These are phyloP conservation scores for Halocaridina rubra DNA, from an alignment of 2,888 invertebrate species.

Conservation along the genomic window DNA sequence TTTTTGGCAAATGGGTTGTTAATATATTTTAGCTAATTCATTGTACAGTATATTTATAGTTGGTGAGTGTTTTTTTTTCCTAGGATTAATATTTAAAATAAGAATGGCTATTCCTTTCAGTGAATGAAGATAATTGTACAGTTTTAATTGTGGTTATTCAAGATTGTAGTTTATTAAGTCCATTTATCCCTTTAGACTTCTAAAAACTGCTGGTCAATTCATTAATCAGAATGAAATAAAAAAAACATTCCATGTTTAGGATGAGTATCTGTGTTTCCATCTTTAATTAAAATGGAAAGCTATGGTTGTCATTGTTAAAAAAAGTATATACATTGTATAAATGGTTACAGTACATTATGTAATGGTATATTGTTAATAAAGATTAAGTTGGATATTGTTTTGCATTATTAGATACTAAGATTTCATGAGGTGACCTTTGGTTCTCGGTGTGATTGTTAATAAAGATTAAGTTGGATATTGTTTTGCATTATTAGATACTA, in stretches of 20 bases:
- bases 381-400: slow-evolving; percentile 15
- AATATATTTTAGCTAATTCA: background rate
- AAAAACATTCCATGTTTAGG: slow-evolving; percentile 33
- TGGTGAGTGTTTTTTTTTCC: slow-evolving; percentile 1
- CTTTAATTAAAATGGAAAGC: slow-evolving; percentile 33
- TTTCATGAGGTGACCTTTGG: too few relatives aligned
- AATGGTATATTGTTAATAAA: slow-evolving; percentile 54
- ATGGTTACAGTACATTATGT: slow-evolving; percentile 42
- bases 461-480: slow-evolving; percentile 15
- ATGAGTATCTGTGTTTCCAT: slow-evolving; percentile 34
- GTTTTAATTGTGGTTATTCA: background rate
- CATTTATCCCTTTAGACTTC: background rate
- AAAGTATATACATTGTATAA: slow-evolving; percentile 47
- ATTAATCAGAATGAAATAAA: background rate
- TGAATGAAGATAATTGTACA: too few relatives aligned
- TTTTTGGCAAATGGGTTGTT: background rate
- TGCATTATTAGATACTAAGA: too few relatives aligned
- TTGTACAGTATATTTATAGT: slow-evolving; percentile 34
- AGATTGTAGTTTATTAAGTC: background rate
- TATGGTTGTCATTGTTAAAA: slow-evolving; percentile 48
- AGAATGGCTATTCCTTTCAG: background rate
- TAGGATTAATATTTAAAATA: background rate
- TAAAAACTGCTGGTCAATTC: background rate
- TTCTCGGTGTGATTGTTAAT: too few relatives aligned
- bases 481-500: too few relatives aligned